Conservation (phyloP, 2,797 vertebrate genomes). For the Myotis daubentonii region DNA sequence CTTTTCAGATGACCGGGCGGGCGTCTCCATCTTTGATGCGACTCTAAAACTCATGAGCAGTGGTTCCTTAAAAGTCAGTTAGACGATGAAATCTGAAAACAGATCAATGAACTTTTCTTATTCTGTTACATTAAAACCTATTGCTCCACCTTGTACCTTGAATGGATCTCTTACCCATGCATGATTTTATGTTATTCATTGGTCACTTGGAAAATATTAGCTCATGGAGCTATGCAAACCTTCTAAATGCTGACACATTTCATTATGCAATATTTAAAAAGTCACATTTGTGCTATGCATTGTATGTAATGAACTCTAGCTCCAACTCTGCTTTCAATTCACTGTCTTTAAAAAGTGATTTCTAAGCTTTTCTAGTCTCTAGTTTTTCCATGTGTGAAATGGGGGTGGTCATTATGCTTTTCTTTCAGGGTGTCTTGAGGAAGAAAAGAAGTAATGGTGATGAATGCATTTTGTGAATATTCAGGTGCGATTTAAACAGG, state of each 20-base stretch:
- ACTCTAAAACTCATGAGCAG: neutral
- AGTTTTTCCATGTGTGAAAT: neutral
- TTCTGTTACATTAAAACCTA: neutral
- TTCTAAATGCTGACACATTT: constrained; percentile 5
- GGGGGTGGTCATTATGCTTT: neutral
- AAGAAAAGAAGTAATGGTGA: neutral
- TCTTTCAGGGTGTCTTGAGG: neutral
- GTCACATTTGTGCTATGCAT: neutral
- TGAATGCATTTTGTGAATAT: neutral
- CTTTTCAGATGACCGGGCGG: neutral
- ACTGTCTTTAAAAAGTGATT: constrained; percentile 1
- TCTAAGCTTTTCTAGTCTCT: neutral
- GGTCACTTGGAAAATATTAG: neutral
- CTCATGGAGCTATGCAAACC: neutral
- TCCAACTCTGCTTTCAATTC: neutral
- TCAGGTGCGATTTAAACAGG: neutral
- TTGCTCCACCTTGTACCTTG: neutral
- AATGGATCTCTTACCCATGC: neutral
- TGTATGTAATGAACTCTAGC: constrained; percentile 13
- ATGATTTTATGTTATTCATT: neutral
- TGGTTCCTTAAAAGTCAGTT: neutral
- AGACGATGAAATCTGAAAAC: neutral
- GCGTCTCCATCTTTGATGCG: neutral
- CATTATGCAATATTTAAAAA: neutral
- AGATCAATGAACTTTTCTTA: neutral